Evolutionary conservation across 2,888 invertebrate genomes (phyloP), one percentile per base, ranked within the genome.

Genomic region (Epinotia nisella): DNA sequence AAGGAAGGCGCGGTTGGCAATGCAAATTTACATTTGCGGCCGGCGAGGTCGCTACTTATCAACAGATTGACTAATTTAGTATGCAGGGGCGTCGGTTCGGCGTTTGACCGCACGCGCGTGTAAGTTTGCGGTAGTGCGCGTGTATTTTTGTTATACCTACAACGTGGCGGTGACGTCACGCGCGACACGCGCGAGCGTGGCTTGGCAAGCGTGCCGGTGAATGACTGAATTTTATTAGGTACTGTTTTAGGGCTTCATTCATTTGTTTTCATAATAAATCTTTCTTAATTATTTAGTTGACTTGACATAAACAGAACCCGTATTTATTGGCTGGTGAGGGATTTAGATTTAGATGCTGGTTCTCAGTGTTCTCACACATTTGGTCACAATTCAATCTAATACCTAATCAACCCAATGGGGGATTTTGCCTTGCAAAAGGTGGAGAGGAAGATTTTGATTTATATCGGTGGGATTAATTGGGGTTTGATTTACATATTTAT

Each of bases 151-250:
- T 67, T 67, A 55, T 72, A n/a, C n/a, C n/a, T n/a, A 67, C 60
- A 72, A 72, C 56, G 62, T 72, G 67, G 45, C 55, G 1, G 39
- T 72, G 72, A 72, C 72, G 72, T 72, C 72, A 67, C 61, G 1
- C 19, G 17, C 49, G 55, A 41, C 62, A 62, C 66, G 39, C 56
- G 56, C 60, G 21, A 66, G 55, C 66, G 59, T 59, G 41, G 24
- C 45, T 61, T 62, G 55, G 66, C 66, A 41, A 55, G 66, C 66
- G 66, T 10, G 5, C n/a, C 17, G 35, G 51, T 64, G 62, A 64
- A 65, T 66, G 66, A 39, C 15, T 49, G 49, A 35, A 66, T 53
- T 56, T 53, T 55, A 56, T 56, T 35, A n/a, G n/a, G n/a, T n/a
- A 41, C 66, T 39, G 39, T 62, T n/a, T 9, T 39, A 41, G n/a